Conservation (phyloP, 2,888 invertebrate genomes). For the Cephus sareptanus region DNA sequence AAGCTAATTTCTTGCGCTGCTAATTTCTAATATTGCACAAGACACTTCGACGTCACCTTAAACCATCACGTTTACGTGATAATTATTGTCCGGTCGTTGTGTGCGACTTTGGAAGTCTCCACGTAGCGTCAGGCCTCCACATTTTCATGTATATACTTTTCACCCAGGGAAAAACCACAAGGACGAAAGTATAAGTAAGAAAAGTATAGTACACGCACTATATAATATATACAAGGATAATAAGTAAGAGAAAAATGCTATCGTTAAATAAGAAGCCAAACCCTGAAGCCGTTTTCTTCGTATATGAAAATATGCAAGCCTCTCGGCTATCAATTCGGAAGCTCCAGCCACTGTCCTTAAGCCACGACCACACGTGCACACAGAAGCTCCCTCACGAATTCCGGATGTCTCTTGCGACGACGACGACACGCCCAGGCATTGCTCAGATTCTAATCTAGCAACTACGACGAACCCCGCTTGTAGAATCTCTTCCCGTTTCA, state of each 20-base stretch:
- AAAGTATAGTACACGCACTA: background rate
- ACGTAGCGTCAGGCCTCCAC: background rate
- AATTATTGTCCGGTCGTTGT: background rate
- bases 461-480: slow-evolving; percentile 23
- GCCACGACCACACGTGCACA: slow-evolving; percentile 29
- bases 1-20: background rate
- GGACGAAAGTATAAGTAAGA: background rate
- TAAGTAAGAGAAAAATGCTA: background rate
- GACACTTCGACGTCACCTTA: background rate
- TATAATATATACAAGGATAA: background rate
- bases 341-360: background rate
- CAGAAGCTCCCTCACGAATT: slow-evolving; percentile 47
- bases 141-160: background rate
- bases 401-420: slow-evolving; percentile 46
- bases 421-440: slow-evolving; percentile 54
- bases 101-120: background rate
- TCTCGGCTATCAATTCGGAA: background rate
- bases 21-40: background rate
- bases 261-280: background rate
- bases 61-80: background rate
- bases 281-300: background rate
- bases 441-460: slow-evolving; percentile 55
- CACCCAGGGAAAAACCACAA: background rate
- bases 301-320: background rate
- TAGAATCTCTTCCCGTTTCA: background rate